Conservation (phyloP, 2,797 vertebrate genomes). For the Clarias pachynema region DNA sequence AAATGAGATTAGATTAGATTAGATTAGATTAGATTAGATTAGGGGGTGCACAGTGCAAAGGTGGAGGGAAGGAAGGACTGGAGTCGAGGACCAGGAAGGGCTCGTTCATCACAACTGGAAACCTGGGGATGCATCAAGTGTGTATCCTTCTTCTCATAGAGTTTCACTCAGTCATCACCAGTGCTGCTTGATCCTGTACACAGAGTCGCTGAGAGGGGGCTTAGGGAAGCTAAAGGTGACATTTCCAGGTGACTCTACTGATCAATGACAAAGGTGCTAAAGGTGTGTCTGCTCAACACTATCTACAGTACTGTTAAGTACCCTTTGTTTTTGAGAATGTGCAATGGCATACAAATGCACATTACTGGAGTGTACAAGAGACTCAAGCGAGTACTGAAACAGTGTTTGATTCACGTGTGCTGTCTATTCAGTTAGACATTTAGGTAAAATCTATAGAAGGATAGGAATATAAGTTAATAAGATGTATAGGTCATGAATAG, state of each 20-base stretch:
- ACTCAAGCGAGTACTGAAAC: not conserved
- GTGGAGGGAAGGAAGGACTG: too few relatives aligned
- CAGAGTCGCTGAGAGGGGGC: too few relatives aligned
- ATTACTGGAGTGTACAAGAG: not conserved
- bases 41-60: slow-evolving; percentile 56
- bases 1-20: slow-evolving; percentile 63
- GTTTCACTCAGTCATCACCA: not conserved
- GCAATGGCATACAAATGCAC: not conserved
- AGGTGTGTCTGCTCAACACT: too few relatives aligned
- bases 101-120: too few relatives aligned
- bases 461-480: not conserved
- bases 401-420: not conserved
- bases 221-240: not conserved
- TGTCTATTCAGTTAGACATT: not conserved
- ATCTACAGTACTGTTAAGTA: too few relatives aligned
- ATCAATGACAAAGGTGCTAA: not conserved
- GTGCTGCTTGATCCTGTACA: too few relatives aligned
- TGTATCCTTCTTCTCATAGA: not conserved
- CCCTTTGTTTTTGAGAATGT: not conserved
- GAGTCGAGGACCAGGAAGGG: too few relatives aligned
- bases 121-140: not conserved
- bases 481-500: not conserved
- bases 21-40: slow-evolving; percentile 72
- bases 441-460: not conserved
- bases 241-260: not conserved